phyloP scores from a whole-genome alignment of 2,888 invertebrate species.

The Pollenia amentaria region DNA sequence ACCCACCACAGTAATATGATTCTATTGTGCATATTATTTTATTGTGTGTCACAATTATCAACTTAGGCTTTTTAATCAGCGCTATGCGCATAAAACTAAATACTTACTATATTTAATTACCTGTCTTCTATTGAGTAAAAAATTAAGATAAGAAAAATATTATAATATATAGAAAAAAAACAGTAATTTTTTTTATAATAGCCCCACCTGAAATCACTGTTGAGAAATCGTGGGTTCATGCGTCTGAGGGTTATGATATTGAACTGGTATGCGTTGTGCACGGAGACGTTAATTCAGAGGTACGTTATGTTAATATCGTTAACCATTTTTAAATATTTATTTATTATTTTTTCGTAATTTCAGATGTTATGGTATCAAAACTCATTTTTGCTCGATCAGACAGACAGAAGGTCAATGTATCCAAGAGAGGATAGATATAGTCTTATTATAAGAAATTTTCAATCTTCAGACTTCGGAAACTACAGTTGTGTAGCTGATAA shows the following conservation, averaged over 20 bases:
- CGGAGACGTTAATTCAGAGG: conserved; percentile 86
- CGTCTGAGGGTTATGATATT: conserved; percentile 87
- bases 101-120: no score
- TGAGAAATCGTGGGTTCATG: conserved; percentile 87
- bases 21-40: no score
- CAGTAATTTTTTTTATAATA: conserved; percentile 75
- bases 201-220: conserved; percentile 88
- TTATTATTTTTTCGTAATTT: conserved; percentile 60
- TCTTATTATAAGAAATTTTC: conserved; percentile 87
- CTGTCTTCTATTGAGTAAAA: no score
- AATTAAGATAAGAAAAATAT: no score
- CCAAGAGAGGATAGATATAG: conserved; percentile 87
- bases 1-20: no score
- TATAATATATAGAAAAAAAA: no score
- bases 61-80: no score
- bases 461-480: conserved; percentile 88
- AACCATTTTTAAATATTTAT: background rate
- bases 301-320: conserved; percentile 75
- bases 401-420: conserved; percentile 87
- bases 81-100: no score
- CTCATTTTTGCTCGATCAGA: conserved; percentile 87
- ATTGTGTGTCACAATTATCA: no score
- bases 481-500: conserved; percentile 87
- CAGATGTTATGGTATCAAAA: conserved; percentile 89
- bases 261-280: conserved; percentile 87